Evolutionary conservation across 1,140 invertebrate species (phyloP).

Genomic region (Drosophila tani): DNA sequence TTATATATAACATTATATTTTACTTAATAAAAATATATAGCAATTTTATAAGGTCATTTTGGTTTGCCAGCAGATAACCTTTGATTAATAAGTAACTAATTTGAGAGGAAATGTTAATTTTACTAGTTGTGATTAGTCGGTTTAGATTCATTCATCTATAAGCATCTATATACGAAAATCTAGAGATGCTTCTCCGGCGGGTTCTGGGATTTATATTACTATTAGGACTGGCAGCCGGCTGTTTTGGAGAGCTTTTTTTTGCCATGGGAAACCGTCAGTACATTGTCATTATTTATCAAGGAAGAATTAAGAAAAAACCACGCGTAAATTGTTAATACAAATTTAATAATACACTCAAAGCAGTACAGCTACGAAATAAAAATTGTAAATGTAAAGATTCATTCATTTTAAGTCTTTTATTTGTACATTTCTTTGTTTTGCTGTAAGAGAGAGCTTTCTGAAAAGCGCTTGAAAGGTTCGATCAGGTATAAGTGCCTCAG

Average conservation of each 20-base stretch:
- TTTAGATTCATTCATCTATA: not conserved
- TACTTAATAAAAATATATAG: too few relatives aligned
- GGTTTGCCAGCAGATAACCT: not conserved
- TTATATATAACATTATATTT: too few relatives aligned
- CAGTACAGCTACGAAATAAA: too few relatives aligned
- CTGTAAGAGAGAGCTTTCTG: too few relatives aligned
- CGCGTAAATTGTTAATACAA: not conserved
- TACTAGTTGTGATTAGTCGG: not conserved
- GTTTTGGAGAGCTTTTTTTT: not conserved
- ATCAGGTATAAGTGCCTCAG: too few relatives aligned
- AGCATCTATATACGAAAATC: not conserved
- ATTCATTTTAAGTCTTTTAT: too few relatives aligned
- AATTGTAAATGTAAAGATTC: too few relatives aligned
- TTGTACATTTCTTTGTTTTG: too few relatives aligned
- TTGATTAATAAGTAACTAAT: not conserved
- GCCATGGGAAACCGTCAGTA: not conserved
- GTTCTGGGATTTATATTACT: not conserved
- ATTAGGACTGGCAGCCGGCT: not conserved
- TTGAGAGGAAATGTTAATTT: not conserved
- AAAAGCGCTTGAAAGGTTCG: too few relatives aligned
- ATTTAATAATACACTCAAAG: too few relatives aligned
- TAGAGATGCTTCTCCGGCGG: not conserved
- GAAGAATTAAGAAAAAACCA: not conserved
- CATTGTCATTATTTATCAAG: not conserved
- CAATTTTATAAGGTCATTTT: not conserved